Evolutionary conservation across 2,113 vertebrate genomes (phyloP), one percentile per base, ranked within the genome.

Genomic region (Corapipo altera): DNA sequence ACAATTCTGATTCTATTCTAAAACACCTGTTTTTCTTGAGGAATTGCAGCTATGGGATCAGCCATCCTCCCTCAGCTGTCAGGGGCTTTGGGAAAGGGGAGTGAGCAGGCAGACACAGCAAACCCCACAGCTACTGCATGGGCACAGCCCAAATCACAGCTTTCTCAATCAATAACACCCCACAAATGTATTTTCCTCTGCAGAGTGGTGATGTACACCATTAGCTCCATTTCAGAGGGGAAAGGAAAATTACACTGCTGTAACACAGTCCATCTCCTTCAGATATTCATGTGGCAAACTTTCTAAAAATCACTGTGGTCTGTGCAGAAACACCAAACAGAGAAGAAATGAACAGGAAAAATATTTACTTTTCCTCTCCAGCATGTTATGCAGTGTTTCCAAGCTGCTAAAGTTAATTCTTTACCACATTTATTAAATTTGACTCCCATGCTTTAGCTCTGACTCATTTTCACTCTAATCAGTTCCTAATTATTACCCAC

Each of bases 381-480:
- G 58, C 30, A 11, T 10, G 9, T 43, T 65, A 27, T 30, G 41
- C 62, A 65, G 62, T 23, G 58, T 84, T 95, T 92, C 84, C 51
- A 73, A 84, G 15, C 22, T 48, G 5, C 48, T 35, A 3, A 79
- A 52, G 7, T 57, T 33, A 75, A 57, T 78, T 79, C 24, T 48
- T 79, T 61, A 79, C 41, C 74, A 90, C 83, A 85, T 85, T 22
- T 66, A 66, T n/a, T 91, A 78, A 81, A 84, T 93, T 57, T 44
- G 32, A 72, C 41, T 91, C 6, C 9, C n/a, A 24, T 64, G 43
- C 52, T 93, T 88, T 21, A 58, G 32, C 55, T 73, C 78, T 91
- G 88, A 92, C 59, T 89, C 92, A 87, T 72, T 94, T 67, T 91
- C 35, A 52, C 44, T 59, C 41, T 70, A 88, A 93, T 91, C 64